phyloP scores from a whole-genome alignment of 2,113 vertebrate species.

The Phalacrocorax carbo region DNA sequence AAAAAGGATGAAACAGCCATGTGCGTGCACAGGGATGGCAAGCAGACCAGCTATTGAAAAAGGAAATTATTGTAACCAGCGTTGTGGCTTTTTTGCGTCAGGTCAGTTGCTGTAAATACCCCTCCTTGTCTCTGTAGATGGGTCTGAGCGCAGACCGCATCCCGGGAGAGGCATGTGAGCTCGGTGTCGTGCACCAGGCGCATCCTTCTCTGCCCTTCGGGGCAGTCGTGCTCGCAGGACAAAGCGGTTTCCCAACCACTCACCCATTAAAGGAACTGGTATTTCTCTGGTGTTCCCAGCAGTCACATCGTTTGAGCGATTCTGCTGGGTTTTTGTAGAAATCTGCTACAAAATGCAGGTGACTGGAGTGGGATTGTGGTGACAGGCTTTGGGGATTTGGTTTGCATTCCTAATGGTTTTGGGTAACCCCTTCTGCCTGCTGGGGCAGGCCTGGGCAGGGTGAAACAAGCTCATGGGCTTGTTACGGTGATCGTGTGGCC shows the following conservation, averaged over 20 bases:
- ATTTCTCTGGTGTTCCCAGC: neutral
- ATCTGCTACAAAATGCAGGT: neutral
- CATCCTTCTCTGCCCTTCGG: neutral
- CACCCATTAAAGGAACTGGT: accelerated
- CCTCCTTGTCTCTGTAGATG: neutral
- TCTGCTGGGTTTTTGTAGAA: neutral
- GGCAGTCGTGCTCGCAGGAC: accelerated
- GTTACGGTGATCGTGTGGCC: accelerated
- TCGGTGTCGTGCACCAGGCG: neutral
- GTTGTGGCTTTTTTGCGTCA: accelerated
- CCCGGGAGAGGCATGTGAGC: neutral
- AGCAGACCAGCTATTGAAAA: neutral
- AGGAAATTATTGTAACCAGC: neutral
- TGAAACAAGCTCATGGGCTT: neutral
- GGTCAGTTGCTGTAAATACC: neutral
- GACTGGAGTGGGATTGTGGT: neutral
- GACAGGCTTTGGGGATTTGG: neutral
- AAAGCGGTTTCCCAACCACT: neutral
- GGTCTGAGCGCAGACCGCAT: neutral
- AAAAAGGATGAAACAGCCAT: neutral
- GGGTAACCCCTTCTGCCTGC: neutral
- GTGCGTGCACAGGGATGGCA: accelerated
- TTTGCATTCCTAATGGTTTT: neutral
- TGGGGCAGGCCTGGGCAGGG: neutral
- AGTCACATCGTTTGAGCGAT: neutral